Evolutionary conservation across 2,888 invertebrate genomes (phyloP), one percentile per base, ranked within the genome.

Genomic region (Hyppa rectilinea): DNA sequence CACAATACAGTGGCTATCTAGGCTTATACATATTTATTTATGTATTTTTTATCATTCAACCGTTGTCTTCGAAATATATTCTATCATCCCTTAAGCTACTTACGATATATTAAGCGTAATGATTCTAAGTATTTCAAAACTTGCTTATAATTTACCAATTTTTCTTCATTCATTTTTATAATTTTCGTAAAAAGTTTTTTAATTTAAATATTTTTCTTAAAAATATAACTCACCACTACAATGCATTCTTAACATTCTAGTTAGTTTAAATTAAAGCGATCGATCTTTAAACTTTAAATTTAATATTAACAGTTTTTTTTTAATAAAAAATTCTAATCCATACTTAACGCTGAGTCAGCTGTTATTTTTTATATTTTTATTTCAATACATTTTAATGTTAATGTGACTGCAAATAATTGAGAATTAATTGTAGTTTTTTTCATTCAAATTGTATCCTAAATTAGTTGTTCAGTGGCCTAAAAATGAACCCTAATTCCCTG

Each of bases 241-340:
- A 88, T 88, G 89, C 89, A 89, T 90, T 90, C 91, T 94, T 92
- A 93, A 74, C 82, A 71, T 87, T 89, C 85, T 89, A 88, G 85
- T 88, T 83, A 91, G 78, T 90, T 90, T 90, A 91, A 92, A 92
- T 91, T 91, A 92, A 93, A 94, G 94, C 93, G 89, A 91, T 87
- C 87, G 85, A 87, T 90, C 88, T 87, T 84, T 85, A 87, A 89
- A 88, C 86, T 85, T 87, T 85, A 86, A 88, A 85, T 75, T 85
- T 89, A 88, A 83, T 87, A 80, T 87, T 83, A 85, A 84, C 81
- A 86, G 81, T 82, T 87, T 88, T 85, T 87, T 81, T 87, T 76
- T 80, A 65, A 85, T 80, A 82, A 82, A 82, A 84, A 84, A 80
- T 71, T 71, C 79, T 83, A 84, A 71, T 74, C 63, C 68, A 55